Evolutionary conservation across 2,888 invertebrate species (phyloP), one percentile per base, ranked within the genome.

Genomic region (Nomada ruficornis): DNA sequence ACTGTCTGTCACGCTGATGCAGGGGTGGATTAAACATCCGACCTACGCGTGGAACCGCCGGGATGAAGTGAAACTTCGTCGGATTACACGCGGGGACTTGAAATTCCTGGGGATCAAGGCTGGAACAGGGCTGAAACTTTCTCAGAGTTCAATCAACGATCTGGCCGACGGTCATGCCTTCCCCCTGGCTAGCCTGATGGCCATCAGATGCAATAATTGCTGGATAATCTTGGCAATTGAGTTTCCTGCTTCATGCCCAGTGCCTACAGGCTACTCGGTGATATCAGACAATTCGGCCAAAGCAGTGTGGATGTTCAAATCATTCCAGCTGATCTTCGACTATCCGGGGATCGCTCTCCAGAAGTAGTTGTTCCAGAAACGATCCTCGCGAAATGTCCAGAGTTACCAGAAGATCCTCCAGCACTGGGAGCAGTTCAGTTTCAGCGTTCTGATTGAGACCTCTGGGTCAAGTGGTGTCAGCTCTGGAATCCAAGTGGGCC

Each of bases 221-320:
- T 57, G 63, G 63, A 42, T 83, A 83, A 86, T 85, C 79, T 85
- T 83, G 59, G 85, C 68, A 52, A 57, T 68, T n/a, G 57, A 54
- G 85, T 65, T 81, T 55, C n/a, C 55, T 67, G 67, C 44, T 57
- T 57, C 73, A 29, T 5, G 57, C 2, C 11, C 11, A 26, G 36
- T 5, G 18, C 13, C 26, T n/a, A 42, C 42, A 13, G 60, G 1
- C n/a, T 60, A 69, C 29, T 13, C 42, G 26, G 52, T 60, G 50
- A 50, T 3, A 1, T 26, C 26, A 26, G 2, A 26, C 26, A 26
- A 26, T 26, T 26, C 0, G 26, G 36, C 5, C 36, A 7, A 36
- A 7, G 29, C 36, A 5, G 36, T 36, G 0, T 7, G 7, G 69
- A 18, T 13, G 7, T 13, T 10, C 7, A 10, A n/a, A 26, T 20